Evolutionary conservation across 2,113 vertebrate genomes (phyloP).

Genomic region (Gambusia holbrooki): DNA sequence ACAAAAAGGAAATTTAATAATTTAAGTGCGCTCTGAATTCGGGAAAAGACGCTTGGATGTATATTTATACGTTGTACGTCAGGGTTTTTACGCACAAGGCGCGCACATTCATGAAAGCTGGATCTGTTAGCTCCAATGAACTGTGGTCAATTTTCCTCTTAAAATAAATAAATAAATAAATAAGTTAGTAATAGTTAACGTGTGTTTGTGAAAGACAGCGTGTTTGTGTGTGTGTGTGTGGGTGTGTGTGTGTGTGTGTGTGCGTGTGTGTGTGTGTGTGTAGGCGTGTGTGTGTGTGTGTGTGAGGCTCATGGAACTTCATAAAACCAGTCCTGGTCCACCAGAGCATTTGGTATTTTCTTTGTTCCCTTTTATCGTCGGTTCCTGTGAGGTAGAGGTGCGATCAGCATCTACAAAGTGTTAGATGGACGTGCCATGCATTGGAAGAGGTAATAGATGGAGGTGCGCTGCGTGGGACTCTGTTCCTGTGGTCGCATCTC

Average conservation of each 20-base stretch:
- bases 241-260: slow-evolving; percentile 20
- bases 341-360: slow-evolving; percentile 68
- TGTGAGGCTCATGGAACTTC: neutral
- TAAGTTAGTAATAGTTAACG: slow-evolving; percentile 7
- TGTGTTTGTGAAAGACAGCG: slow-evolving; percentile 14
- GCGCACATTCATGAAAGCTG: neutral
- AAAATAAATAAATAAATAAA: neutral
- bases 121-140: neutral
- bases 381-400: slow-evolving; percentile 64
- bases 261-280: slow-evolving; percentile 1
- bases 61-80: neutral
- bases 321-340: slow-evolving; percentile 37
- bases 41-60: neutral
- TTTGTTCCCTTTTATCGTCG: slow-evolving; percentile 71
- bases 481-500: slow-evolving; percentile 49
- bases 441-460: slow-evolving; percentile 61
- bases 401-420: slow-evolving; percentile 62
- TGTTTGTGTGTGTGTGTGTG: slow-evolving; percentile 4
- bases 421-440: slow-evolving; percentile 67
- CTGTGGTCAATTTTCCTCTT: neutral
- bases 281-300: neutral
- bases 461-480: slow-evolving; percentile 50
- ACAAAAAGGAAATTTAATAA: slow-evolving; percentile 36
- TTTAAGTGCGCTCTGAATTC: slow-evolving; percentile 16
- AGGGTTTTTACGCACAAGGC: neutral